Evolutionary conservation across 2,113 vertebrate genomes (phyloP).

Genomic region (Xiphophorus hellerii): DNA sequence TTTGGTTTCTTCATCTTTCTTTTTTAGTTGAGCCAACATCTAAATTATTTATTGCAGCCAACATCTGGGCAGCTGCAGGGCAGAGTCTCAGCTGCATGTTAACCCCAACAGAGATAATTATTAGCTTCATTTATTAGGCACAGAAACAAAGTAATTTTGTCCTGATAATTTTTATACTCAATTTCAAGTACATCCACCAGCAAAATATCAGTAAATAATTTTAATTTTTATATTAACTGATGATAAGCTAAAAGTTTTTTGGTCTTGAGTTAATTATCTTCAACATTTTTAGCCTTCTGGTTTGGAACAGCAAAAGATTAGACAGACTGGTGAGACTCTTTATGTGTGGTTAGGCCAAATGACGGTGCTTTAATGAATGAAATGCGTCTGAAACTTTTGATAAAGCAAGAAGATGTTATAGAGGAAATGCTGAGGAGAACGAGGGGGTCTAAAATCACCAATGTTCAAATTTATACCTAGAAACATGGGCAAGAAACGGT

Average conservation of each 20-base stretch:
- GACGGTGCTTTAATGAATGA: not conserved
- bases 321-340: not conserved
- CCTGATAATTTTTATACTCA: too few relatives aligned
- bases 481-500: not conserved
- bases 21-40: not conserved
- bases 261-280: not conserved
- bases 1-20: slow-evolving; percentile 1
- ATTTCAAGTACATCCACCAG: too few relatives aligned
- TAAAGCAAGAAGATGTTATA: not conserved
- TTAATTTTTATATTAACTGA: too few relatives aligned
- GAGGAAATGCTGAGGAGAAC: not conserved
- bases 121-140: not conserved
- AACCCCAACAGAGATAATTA: not conserved
- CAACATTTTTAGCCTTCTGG: too few relatives aligned
- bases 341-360: too few relatives aligned
- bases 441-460: not conserved
- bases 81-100: not conserved
- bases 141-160: not conserved
- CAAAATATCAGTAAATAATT: too few relatives aligned
- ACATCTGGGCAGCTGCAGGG: slow-evolving; percentile 23
- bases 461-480: not conserved
- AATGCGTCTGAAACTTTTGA: not conserved
- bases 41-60: slow-evolving; percentile 1
- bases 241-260: too few relatives aligned
- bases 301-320: too few relatives aligned